phyloP scores from a whole-genome alignment of 2,888 invertebrate genomes.

The Cheilosia urbana region DNA sequence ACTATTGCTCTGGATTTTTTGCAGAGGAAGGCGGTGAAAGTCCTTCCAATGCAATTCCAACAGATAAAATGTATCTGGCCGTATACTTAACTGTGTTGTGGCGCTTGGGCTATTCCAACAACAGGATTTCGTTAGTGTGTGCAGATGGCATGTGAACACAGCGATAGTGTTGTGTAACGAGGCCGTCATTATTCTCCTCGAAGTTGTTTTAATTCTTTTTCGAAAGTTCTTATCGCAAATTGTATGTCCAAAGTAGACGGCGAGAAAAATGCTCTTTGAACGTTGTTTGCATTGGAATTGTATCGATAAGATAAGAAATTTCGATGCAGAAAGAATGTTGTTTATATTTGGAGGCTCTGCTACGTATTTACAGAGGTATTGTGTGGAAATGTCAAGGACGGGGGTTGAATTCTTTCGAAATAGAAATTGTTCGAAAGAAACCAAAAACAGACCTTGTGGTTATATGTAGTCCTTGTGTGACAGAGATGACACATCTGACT shows the following conservation, averaged over 20 bases:
- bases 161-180: slow-evolving; percentile 61
- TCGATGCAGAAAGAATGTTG: slow-evolving; percentile 1
- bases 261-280: slow-evolving; percentile 39
- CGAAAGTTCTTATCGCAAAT: slow-evolving; percentile 64
- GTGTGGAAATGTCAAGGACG: neutral
- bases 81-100: slow-evolving; percentile 63
- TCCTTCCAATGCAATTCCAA: slow-evolving; percentile 60
- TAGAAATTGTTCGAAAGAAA: too few species aligned
- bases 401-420: neutral
- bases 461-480: too few species aligned
- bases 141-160: slow-evolving; percentile 71
- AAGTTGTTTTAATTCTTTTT: slow-evolving; percentile 27
- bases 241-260: slow-evolving; percentile 53
- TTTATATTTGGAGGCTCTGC: slow-evolving; percentile 6
- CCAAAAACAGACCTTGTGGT: too few species aligned
- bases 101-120: slow-evolving; percentile 39
- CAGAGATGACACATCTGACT: too few species aligned
- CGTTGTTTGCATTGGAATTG: slow-evolving; percentile 61
- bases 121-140: slow-evolving; percentile 51
- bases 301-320: slow-evolving; percentile 65
- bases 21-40: slow-evolving; percentile 4
- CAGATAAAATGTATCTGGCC: slow-evolving; percentile 65
- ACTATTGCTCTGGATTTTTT: too few species aligned
- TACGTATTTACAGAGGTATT: neutral
- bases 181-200: slow-evolving; percentile 45